Evolutionary conservation across 2,888 invertebrate species (phyloP).

Genomic region (Uropetala carovei): DNA sequence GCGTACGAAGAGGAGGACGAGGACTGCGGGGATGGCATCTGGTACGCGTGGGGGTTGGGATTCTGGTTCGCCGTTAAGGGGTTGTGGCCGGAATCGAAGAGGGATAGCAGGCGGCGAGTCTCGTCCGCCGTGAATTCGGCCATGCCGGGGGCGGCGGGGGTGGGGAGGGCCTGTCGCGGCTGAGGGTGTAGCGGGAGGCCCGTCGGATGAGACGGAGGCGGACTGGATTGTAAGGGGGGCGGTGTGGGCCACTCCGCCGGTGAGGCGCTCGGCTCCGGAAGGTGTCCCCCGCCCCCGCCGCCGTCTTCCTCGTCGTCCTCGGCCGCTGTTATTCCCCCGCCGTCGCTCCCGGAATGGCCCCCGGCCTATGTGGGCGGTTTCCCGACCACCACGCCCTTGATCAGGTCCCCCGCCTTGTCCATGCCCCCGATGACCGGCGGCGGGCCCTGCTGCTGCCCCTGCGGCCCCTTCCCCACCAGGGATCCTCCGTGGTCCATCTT

Average conservation of each 20-base stretch:
- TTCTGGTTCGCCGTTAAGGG: slow-evolving; percentile 54
- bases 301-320: slow-evolving; percentile 66
- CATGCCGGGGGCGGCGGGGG: slow-evolving; percentile 63
- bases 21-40: slow-evolving; percentile 60
- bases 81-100: slow-evolving; percentile 63
- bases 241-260: slow-evolving; percentile 63
- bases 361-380: slow-evolving; percentile 85
- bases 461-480: slow-evolving; percentile 68
- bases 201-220: slow-evolving; percentile 57
- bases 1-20: slow-evolving; percentile 54
- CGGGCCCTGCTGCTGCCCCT: slow-evolving; percentile 70
- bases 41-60: slow-evolving; percentile 60
- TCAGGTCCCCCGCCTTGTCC: slow-evolving; percentile 83
- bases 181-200: slow-evolving; percentile 64
- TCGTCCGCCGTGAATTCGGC: slow-evolving; percentile 64
- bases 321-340: slow-evolving; percentile 62
- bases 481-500: slow-evolving; percentile 79
- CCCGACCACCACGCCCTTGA: slow-evolving; percentile 82
- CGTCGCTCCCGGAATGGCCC: slow-evolving; percentile 49
- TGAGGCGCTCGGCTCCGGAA: slow-evolving; percentile 56
- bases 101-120: slow-evolving; percentile 58
- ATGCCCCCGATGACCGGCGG: slow-evolving; percentile 76
- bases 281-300: slow-evolving; percentile 68
- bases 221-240: slow-evolving; percentile 47
- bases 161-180: slow-evolving; percentile 62